phyloP scores from a whole-genome alignment of 2,113 vertebrate genomes.

The Cavia porcellus region DNA sequence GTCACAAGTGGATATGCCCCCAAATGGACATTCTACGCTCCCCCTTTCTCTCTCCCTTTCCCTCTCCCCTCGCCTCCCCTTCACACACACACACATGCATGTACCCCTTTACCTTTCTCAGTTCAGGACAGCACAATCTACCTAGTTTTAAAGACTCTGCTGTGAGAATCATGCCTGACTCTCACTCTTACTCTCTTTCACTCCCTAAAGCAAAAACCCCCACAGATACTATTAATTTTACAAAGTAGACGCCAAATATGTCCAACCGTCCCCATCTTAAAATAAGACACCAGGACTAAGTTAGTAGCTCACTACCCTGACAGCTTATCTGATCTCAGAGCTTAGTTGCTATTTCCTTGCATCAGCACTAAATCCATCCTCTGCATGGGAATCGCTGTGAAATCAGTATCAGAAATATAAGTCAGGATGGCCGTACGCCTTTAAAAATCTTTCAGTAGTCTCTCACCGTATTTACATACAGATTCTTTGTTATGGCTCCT shows the following conservation, averaged over 20 bases:
- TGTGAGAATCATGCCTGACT: background rate
- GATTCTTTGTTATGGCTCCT: background rate
- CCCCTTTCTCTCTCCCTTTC: background rate
- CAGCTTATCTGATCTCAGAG: background rate
- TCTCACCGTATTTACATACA: background rate
- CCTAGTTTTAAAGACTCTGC: background rate
- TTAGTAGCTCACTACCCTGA: background rate
- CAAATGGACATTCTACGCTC: background rate
- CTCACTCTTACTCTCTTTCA: background rate
- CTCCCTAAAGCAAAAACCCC: background rate
- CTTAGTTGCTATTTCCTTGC: background rate
- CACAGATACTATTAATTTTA: background rate
- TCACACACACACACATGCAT: background rate
- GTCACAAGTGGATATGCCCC: background rate
- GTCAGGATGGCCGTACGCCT: background rate
- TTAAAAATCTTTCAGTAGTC: background rate
- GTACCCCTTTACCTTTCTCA: background rate
- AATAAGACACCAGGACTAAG: background rate
- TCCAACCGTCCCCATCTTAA: background rate
- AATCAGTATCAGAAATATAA: background rate
- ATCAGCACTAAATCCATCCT: background rate
- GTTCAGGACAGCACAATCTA: background rate
- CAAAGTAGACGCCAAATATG: background rate
- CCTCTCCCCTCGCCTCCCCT: no score
- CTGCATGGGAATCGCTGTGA: background rate